phyloP scores from a whole-genome alignment of 2,113 vertebrate genomes.

The Larimichthys polyactis region DNA sequence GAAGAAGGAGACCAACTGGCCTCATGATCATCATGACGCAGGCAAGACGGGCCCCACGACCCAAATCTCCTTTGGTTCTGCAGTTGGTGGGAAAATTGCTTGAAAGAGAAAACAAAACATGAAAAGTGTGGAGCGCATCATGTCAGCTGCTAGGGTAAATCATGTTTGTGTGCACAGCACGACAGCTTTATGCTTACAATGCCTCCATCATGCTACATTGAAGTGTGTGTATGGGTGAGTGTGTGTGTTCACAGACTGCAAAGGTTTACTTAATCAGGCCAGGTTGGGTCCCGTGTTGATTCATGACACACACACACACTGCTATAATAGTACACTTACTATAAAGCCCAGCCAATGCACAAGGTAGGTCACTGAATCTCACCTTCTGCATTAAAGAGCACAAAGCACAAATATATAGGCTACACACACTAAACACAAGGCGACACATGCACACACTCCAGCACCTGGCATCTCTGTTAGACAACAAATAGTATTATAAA shows the following conservation, averaged over 20 bases:
- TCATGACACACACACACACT: not conserved
- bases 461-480: conserved; percentile 7
- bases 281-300: conserved; percentile 36
- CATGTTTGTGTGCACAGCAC: not conserved
- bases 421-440: conserved; percentile 2
- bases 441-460: not conserved
- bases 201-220: not conserved
- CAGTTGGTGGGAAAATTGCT: conserved; percentile 42
- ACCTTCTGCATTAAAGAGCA: conserved; percentile 22
- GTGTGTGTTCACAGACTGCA: conserved; percentile 9
- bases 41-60: conserved; percentile 33
- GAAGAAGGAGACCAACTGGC: conserved; percentile 41
- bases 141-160: conserved; percentile 19
- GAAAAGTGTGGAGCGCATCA: conserved; percentile 5
- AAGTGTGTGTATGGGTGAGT: not conserved
- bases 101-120: conserved; percentile 23
- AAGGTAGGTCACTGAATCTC: conserved; percentile 35
- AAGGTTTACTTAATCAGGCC: conserved; percentile 49
- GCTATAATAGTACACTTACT: not conserved
- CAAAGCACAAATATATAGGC: not conserved
- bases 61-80: conserved; percentile 48
- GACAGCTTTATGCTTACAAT: conserved; percentile 9
- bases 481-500: not conserved
- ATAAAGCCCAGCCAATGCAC: conserved; percentile 1
- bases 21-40: conserved; percentile 33